These are phyloP conservation scores for Toxotes lorentzi DNA, from an alignment of 2,797 vertebrate genomes.

Conservation along the genomic window DNA sequence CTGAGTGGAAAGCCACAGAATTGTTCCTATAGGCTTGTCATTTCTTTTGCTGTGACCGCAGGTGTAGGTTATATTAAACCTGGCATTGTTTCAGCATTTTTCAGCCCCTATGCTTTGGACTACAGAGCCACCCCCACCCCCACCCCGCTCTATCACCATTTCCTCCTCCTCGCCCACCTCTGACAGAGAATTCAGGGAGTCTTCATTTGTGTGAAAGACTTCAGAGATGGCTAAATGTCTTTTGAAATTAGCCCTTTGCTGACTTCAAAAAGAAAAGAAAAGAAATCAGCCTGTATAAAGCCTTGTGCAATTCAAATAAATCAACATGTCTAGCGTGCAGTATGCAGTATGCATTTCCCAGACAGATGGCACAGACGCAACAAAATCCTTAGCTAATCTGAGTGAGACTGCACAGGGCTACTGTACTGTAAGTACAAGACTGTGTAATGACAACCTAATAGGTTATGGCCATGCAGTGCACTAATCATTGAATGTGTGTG, in stretches of 20 bases:
- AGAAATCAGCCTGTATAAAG: constrained; percentile 24
- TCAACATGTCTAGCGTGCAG: constrained; percentile 13
- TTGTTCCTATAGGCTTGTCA: constrained; percentile 30
- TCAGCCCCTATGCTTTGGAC: constrained; percentile 10
- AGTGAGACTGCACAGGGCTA: constrained; percentile 58
- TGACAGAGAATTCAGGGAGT: constrained; percentile 4
- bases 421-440: constrained; percentile 45
- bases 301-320: constrained; percentile 25
- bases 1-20: constrained; percentile 36
- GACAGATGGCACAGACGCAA: constrained; percentile 75
- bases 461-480: constrained; percentile 20
- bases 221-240: constrained; percentile 14
- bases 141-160: background rate
- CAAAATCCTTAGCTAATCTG: constrained; percentile 79
- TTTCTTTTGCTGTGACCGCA: constrained; percentile 38
- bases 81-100: constrained; percentile 47
- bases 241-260: constrained; percentile 13
- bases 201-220: constrained; percentile 34
- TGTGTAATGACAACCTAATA: constrained; percentile 48
- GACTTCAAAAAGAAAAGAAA: background rate
- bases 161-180: background rate
- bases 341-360: constrained; percentile 53
- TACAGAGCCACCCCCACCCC: background rate
- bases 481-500: background rate
- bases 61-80: constrained; percentile 43